These are phyloP conservation scores for Struthidea cinerea DNA, from an alignment of 2,113 vertebrate genomes.

Conservation along the genomic window DNA sequence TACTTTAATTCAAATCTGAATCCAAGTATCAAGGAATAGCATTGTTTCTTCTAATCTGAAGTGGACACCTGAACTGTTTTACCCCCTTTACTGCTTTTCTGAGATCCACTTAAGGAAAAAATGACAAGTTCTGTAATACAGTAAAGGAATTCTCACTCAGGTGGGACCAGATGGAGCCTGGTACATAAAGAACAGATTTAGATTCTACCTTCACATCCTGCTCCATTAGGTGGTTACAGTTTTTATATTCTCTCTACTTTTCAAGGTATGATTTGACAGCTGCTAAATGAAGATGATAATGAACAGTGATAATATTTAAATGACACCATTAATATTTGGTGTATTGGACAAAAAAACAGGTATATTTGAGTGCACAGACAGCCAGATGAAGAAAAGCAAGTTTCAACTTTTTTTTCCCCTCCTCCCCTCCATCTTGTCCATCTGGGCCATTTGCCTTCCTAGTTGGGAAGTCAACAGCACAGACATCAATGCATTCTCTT, in stretches of 20 bases:
- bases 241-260: background rate
- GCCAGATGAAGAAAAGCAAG: background rate
- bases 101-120: background rate
- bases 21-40: background rate
- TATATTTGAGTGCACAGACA: background rate
- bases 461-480: background rate
- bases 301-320: background rate
- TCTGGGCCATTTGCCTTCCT: constrained; percentile 1
- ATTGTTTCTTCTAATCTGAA: background rate
- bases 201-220: background rate
- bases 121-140: background rate
- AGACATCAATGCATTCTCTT: background rate
- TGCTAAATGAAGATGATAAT: background rate
- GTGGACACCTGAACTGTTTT: background rate
- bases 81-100: background rate
- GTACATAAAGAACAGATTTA: background rate
- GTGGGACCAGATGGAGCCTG: background rate
- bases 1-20: background rate
- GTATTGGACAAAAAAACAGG: background rate
- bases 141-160: background rate
- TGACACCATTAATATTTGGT: background rate
- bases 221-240: background rate
- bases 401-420: background rate
- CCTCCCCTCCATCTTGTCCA: background rate
- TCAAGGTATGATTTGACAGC: background rate